Percentiles rank a stretch among this genome's conserved stretches.
Evolutionary conservation across 2,888 invertebrate species (phyloP).

Genomic region (Nowickia ferox): DNA sequence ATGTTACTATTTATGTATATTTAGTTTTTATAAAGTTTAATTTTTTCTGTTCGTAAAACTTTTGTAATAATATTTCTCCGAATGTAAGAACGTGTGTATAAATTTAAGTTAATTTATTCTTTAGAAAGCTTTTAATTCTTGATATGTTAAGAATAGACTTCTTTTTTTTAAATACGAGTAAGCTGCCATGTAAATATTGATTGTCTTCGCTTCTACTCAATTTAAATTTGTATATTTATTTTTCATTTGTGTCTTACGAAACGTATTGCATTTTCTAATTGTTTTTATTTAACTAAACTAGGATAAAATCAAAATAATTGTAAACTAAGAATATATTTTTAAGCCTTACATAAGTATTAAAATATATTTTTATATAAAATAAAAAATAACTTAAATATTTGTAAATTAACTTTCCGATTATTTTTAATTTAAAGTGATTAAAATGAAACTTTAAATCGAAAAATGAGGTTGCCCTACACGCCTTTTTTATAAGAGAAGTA

Average conservation of each 20-base stretch:
- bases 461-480: too few species aligned
- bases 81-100: conserved; percentile 39
- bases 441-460: too few species aligned
- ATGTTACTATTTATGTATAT: conserved; percentile 67
- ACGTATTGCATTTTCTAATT: conserved; percentile 44
- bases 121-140: conserved; percentile 18
- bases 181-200: conserved; percentile 73
- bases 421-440: not conserved
- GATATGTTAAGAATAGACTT: conserved; percentile 45
- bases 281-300: conserved; percentile 17
- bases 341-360: conserved; percentile 56
- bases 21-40: not conserved
- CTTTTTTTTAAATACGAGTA: conserved; percentile 22
- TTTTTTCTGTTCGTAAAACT: not conserved
- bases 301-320: conserved; percentile 34
- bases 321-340: conserved; percentile 30
- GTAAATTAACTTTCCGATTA: not conserved
- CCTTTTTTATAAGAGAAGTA: too few species aligned
- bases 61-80: conserved; percentile 32
- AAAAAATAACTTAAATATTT: conserved; percentile 21
- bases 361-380: conserved; percentile 46
- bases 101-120: conserved; percentile 68
- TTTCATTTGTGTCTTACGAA: conserved; percentile 16
- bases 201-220: conserved; percentile 22
- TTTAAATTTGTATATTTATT: conserved; percentile 40